Evolutionary conservation across 2,113 vertebrate genomes (phyloP).

Genomic region (Rhizomys pruinosus): DNA sequence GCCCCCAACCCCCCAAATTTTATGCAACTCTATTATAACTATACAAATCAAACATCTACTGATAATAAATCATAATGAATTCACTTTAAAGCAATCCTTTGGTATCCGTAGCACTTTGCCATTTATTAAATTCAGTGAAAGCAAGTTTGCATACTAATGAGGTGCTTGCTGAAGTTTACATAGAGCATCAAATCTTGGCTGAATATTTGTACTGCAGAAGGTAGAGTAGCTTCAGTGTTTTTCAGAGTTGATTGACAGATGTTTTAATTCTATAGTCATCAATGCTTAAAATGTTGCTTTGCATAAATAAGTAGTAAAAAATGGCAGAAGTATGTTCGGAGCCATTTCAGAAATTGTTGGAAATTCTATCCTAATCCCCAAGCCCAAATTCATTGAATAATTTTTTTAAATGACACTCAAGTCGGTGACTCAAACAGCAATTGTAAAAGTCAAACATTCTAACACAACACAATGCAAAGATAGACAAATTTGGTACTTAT

Average conservation of each 20-base stretch:
- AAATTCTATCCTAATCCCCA: background rate
- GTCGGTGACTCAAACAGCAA: background rate
- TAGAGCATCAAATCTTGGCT: background rate
- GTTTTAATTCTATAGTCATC: background rate
- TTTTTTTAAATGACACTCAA: background rate
- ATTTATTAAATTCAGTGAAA: background rate
- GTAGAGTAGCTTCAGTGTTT: background rate
- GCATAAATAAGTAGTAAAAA: background rate
- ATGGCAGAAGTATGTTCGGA: background rate
- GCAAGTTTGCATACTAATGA: background rate
- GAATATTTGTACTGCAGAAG: background rate
- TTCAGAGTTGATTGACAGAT: background rate
- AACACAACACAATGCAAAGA: background rate
- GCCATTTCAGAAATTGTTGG: background rate
- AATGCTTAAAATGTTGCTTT: background rate
- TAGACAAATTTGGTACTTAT: background rate
- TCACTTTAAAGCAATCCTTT: background rate
- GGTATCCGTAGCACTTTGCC: background rate
- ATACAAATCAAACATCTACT: background rate
- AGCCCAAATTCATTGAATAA: background rate
- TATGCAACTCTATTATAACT: background rate
- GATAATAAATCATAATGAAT: background rate
- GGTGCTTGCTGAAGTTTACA: background rate
- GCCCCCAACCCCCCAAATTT: background rate
- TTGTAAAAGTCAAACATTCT: background rate